Conservation (phyloP, 2,113 vertebrate genomes). For the Ctenomys sociabilis region DNA sequence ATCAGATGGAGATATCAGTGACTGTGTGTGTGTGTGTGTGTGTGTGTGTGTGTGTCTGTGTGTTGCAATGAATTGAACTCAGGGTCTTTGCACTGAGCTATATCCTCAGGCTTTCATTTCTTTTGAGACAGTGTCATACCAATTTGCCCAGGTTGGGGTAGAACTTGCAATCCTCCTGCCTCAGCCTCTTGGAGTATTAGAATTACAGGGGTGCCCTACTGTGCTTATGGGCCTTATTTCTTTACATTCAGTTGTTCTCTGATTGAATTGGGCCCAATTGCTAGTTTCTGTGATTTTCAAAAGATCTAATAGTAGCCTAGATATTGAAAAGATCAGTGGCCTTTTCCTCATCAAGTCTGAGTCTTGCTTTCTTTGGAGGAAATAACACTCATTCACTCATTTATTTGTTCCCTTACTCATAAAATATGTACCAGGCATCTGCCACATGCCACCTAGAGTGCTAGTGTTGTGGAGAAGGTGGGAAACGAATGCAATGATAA, state of each 20-base stretch:
- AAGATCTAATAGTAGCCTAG: not conserved
- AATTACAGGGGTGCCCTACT: not conserved
- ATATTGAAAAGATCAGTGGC: not conserved
- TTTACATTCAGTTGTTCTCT: constrained; percentile 16
- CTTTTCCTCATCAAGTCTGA: not conserved
- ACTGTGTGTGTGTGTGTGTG: not conserved
- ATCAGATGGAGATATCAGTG: not conserved
- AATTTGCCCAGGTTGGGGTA: not conserved
- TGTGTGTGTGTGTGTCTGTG: not conserved
- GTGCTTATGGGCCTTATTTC: not conserved
- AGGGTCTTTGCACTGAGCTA: not conserved
- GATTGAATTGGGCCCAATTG: not conserved
- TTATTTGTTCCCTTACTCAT: not conserved
- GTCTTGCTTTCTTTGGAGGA: not conserved
- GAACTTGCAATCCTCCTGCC: not conserved
- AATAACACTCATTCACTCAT: not conserved
- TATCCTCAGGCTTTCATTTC: not conserved
- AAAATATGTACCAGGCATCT: not conserved
- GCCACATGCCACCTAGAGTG: not conserved
- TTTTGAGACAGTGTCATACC: not conserved
- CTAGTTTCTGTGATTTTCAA: not conserved
- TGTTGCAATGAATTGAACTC: not conserved
- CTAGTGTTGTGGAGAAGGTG: not conserved
- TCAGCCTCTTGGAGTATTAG: not conserved
- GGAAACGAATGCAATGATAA: not conserved